These are phyloP conservation scores for Basileuterus tristriatus DNA, from an alignment of 2,797 vertebrate species.

Conservation along the genomic window DNA sequence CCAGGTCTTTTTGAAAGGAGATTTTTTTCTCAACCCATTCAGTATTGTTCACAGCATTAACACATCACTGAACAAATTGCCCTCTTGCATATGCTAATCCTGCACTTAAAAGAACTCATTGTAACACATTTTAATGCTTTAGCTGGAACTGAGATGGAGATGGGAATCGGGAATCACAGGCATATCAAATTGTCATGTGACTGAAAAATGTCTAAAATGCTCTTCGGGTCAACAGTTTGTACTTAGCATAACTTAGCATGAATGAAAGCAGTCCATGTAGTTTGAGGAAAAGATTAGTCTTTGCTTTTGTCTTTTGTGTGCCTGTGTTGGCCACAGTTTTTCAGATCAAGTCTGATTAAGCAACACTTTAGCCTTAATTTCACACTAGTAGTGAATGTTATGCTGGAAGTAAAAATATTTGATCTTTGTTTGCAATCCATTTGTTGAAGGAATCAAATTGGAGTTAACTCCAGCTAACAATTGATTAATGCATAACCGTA, in stretches of 20 bases:
- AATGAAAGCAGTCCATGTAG: conserved; percentile 74
- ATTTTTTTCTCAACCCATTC: conserved; percentile 64
- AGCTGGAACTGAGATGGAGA: conserved; percentile 78
- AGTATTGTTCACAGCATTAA: conserved; percentile 89
- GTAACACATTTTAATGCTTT: conserved; percentile 85
- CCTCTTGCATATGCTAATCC: conserved; percentile 86
- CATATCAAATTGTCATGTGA: conserved; percentile 82
- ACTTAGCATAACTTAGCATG: conserved; percentile 76
- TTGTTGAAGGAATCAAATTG: conserved; percentile 36
- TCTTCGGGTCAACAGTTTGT: conserved; percentile 85
- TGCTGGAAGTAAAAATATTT: conserved; percentile 21
- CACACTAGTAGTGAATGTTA: conserved; percentile 15
- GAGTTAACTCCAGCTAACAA: background rate
- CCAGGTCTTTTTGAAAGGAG: conserved; percentile 65
- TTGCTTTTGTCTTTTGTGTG: conserved; percentile 51
- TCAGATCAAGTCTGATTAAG: conserved; percentile 53
- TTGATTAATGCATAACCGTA: background rate
- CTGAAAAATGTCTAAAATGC: conserved; percentile 81
- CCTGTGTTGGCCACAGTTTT: conserved; percentile 41
- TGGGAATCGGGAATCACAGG: conserved; percentile 64
- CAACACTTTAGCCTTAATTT: conserved; percentile 57
- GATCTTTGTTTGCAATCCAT: conserved; percentile 58
- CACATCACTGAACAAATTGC: conserved; percentile 94
- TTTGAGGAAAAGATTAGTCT: conserved; percentile 70
- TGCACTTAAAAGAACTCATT: conserved; percentile 89